A percentile compares a stretch with the other conserved stretches of the same genome.
These are phyloP conservation scores for Betta splendens DNA, from an alignment of 2,797 vertebrate species.

Conservation along the genomic window DNA sequence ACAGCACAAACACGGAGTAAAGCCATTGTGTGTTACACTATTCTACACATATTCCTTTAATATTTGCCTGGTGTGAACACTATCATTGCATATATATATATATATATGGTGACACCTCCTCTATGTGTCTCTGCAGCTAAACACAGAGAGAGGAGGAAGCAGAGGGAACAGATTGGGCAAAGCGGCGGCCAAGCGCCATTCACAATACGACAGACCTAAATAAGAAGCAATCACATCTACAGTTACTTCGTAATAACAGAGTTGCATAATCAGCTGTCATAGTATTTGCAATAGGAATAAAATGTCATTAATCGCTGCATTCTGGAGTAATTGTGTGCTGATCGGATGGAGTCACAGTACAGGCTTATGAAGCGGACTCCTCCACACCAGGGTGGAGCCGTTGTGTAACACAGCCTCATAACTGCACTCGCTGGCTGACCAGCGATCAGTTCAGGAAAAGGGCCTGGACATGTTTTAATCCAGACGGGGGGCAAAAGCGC, in stretches of 20 bases:
- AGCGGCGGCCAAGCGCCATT: not conserved
- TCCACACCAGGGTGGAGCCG: slow-evolving; percentile 1
- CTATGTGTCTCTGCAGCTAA: slow-evolving; percentile 44
- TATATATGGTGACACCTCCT: not conserved
- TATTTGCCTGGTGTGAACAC: not conserved
- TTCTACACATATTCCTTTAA: not conserved
- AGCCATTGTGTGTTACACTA: not conserved
- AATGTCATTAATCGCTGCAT: not conserved
- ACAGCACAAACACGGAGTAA: not conserved
- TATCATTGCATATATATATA: slow-evolving; percentile 8
- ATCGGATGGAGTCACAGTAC: slow-evolving; percentile 4
- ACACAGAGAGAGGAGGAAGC: slow-evolving; percentile 44
- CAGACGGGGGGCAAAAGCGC: slow-evolving; percentile 55
- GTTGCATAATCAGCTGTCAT: slow-evolving; percentile 9
- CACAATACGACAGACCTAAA: slow-evolving; percentile 28
- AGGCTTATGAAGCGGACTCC: not conserved
- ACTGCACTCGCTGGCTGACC: slow-evolving; percentile 35
- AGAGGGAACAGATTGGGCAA: slow-evolving; percentile 16
- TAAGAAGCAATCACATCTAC: not conserved
- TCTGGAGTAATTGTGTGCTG: slow-evolving; percentile 11
- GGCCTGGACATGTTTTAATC: slow-evolving; percentile 76
- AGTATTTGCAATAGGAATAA: slow-evolving; percentile 34
- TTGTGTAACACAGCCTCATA: slow-evolving; percentile 24
- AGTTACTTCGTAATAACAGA: not conserved
- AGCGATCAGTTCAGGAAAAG: slow-evolving; percentile 52